phyloP scores from a whole-genome alignment of 2,888 invertebrate species.

The Gari tellinella region DNA sequence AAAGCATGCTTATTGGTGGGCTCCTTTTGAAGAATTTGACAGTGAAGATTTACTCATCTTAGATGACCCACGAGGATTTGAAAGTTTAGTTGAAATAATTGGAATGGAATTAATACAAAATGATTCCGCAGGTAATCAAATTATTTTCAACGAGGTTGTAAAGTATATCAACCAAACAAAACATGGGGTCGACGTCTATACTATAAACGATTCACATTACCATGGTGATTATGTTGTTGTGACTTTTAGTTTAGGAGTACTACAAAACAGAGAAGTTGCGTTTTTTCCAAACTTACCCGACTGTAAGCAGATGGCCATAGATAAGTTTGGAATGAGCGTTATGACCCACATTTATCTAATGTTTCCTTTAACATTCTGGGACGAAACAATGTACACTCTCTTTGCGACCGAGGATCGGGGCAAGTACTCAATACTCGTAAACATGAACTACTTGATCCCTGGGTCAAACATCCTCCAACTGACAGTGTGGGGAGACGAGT shows the following conservation, averaged over 20 bases:
- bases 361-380: conserved; percentile 49
- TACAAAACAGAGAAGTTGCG: conserved; percentile 38
- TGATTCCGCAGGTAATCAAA: conserved; percentile 2
- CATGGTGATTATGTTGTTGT: conserved; percentile 47
- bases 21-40: conserved; percentile 25
- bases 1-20: conserved; percentile 17
- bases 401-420: conserved; percentile 32
- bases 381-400: conserved; percentile 34
- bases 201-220: conserved; percentile 26
- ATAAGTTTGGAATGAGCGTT: conserved; percentile 28
- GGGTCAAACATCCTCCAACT: conserved; percentile 48
- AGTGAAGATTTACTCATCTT: conserved; percentile 19
- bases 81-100: conserved; percentile 18
- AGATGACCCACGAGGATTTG: conserved; percentile 33
- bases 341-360: conserved; percentile 46
- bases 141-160: conserved; percentile 38
- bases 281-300: conserved; percentile 49
- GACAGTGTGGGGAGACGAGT: conserved; percentile 33
- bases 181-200: conserved; percentile 31
- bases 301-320: conserved; percentile 42
- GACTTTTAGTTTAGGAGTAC: conserved; percentile 59
- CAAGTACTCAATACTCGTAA: conserved; percentile 32
- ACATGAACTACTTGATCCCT: conserved; percentile 39
- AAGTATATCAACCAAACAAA: conserved; percentile 24
- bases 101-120: background rate